Conservation (phyloP, 1,140 invertebrate genomes). For the Trichonephila clavata region DNA sequence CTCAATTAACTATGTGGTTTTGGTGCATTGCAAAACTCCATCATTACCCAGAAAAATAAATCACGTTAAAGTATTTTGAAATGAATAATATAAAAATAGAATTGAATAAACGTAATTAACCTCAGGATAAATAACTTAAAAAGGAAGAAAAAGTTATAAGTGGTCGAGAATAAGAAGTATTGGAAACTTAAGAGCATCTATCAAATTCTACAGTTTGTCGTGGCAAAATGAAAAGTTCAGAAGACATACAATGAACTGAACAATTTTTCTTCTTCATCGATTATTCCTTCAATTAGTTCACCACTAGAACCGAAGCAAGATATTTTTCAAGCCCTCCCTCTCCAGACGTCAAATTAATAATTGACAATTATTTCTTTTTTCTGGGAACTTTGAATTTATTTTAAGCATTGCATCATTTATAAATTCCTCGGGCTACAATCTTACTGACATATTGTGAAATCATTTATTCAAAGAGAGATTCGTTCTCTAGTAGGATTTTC, state of each 20-base stretch:
- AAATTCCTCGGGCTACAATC: not conserved
- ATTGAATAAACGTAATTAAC: not conserved
- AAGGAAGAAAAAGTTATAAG: not conserved
- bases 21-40: no score
- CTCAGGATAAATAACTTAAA: not conserved
- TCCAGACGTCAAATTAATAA: constrained; percentile 3
- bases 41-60: no score
- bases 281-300: constrained; percentile 50
- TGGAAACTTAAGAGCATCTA: constrained; percentile 39
- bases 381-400: not conserved
- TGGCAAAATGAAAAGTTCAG: not conserved
- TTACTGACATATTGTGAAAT: not conserved
- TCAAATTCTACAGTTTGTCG: not conserved
- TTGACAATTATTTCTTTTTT: constrained; percentile 17
- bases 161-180: constrained; percentile 22
- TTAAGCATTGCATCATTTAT: constrained; percentile 25
- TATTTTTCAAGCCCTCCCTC: constrained; percentile 25
- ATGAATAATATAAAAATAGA: not conserved
- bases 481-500: no score
- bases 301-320: not conserved
- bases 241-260: constrained; percentile 16
- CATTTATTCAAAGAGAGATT: not conserved
- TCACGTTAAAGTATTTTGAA: not conserved
- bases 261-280: constrained; percentile 48
- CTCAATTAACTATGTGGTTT: no score